Evolutionary conservation across 1,140 invertebrate genomes (phyloP).

Genomic region (Sitobion miscanthi): DNA sequence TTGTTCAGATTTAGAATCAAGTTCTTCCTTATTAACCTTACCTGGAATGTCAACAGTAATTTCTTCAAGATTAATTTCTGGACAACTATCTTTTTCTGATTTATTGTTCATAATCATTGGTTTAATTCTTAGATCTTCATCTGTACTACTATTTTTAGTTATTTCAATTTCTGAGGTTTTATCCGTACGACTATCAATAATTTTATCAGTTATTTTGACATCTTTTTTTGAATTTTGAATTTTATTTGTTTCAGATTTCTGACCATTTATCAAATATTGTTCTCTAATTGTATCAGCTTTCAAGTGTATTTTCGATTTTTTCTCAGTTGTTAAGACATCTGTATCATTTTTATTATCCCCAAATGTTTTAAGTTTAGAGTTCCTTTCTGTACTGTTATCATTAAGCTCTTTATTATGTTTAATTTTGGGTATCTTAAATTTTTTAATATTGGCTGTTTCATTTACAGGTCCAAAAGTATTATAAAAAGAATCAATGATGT

Average conservation of each 20-base stretch:
- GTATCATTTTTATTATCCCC: background rate
- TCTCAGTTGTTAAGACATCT: background rate
- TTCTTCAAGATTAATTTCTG: background rate
- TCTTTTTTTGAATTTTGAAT: background rate
- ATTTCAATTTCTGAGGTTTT: background rate
- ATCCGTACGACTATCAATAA: too few species aligned
- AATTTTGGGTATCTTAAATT: conserved; percentile 49
- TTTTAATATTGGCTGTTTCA: conserved; percentile 31
- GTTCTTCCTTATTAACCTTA: background rate
- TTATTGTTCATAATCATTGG: background rate
- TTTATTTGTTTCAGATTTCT: background rate
- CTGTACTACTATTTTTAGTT: background rate
- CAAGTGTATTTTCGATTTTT: background rate
- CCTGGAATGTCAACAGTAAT: background rate
- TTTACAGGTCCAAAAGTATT: conserved; percentile 2
- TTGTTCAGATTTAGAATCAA: background rate
- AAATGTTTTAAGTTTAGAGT: background rate
- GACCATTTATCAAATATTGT: background rate
- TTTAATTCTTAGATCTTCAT: background rate
- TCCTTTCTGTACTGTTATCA: background rate
- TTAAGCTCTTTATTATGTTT: background rate
- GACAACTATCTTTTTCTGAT: background rate
- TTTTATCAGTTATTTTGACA: background rate
- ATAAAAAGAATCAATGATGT: background rate
- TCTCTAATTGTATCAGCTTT: background rate